Base-by-base conservation (phyloP, 2,888 invertebrate species). In the Chesias legatella region DNA sequence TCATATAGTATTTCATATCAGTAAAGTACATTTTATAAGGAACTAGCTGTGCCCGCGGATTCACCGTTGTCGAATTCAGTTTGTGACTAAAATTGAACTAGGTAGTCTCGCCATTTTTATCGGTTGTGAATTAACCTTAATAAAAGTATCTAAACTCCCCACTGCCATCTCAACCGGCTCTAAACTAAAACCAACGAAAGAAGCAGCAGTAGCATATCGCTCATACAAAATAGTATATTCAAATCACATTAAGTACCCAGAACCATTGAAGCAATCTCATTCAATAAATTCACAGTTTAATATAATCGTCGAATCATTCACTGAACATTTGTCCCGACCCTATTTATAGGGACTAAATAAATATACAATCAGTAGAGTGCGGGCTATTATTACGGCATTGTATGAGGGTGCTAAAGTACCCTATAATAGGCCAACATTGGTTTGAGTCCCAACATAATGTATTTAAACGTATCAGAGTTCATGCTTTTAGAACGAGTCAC, bases 251-350 rank as follows among this genome's bases (percentile, higher is more conserved):
- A 24, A 25, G 9, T 13, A 8, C 33, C 29, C 25, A 20, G 25
- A 31, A 28, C 43, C 34, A 34, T 27, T 25, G 21, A 32, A 42
- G 67, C 71, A 64, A 63, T 74, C 74, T 63, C 59, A 76, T 75
- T 77, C 77, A 81, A 84, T 83, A 78, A 79, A 76, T 75, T 74
- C 72, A 64, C 76, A 57, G 59, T 43, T 45, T 33, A 59, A 60
- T 54, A 67, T 83, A 77, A 84, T 82, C 76, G 83, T 79, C 73
- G 67, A 79, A 82, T 83, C 83, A 84, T 83, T 78, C 72, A 73
- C 58, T 69, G 53, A 56, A 61, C 67, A 63, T 70, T 72, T 67
- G 68, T 67, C 65, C 60, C 61, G 26, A 35, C 39, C 40, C 33
- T 33, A 42, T 33, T 38, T 29, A 29, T 56, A 56, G 53, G 56